Percentiles rank a stretch among this genome's conserved stretches.
These are phyloP conservation scores for Marmota flaviventris DNA, from an alignment of 2,113 vertebrate genomes.

Conservation along the genomic window DNA sequence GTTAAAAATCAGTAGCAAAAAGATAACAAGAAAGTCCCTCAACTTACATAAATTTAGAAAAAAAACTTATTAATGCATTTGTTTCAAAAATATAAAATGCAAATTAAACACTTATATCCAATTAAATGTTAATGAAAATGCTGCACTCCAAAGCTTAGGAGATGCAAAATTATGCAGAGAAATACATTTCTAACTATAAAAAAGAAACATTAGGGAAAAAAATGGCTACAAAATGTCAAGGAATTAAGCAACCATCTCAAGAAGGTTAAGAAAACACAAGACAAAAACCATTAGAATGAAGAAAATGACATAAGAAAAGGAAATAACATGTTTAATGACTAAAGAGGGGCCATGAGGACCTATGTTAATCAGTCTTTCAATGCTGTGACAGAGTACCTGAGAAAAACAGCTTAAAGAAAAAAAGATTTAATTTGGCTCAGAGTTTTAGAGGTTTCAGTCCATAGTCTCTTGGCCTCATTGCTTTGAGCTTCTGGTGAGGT, in stretches of 20 bases:
- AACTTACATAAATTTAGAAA: not conserved
- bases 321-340: no score
- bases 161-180: not conserved
- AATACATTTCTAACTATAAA: not conserved
- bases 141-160: not conserved
- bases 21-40: not conserved
- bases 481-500: not conserved
- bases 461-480: no score
- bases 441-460: no score
- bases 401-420: not conserved
- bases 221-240: not conserved
- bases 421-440: not conserved
- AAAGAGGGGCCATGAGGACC: fast-evolving
- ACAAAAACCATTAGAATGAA: not conserved
- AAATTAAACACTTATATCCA: not conserved
- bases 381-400: not conserved
- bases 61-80: not conserved
- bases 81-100: not conserved
- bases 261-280: not conserved
- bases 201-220: not conserved
- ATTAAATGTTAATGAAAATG: not conserved
- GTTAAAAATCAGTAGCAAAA: not conserved
- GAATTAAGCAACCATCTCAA: not conserved
- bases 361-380: not conserved
- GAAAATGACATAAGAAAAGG: not conserved